phyloP scores from a whole-genome alignment of 2,113 vertebrate species.

The Felis chaus region DNA sequence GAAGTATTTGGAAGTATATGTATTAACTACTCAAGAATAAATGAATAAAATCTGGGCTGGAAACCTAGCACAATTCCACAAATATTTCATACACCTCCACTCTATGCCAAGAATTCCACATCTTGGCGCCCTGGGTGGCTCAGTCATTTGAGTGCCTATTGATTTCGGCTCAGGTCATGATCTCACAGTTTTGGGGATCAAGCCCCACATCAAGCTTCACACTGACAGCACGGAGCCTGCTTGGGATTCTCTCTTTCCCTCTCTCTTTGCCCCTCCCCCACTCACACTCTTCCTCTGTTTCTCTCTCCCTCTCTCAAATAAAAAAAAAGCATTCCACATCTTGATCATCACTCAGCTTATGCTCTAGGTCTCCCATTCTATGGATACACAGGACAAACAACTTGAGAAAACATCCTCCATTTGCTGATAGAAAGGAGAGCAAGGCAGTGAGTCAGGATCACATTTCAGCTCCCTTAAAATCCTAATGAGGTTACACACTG shows the following conservation, averaged over 20 bases:
- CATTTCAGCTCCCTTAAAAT: background rate
- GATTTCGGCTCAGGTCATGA: too few relatives aligned
- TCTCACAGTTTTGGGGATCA: too few relatives aligned
- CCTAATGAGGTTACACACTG: background rate
- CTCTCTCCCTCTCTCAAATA: too few relatives aligned
- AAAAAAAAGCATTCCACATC: background rate
- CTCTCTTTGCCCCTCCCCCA: too few relatives aligned
- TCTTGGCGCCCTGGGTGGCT: background rate
- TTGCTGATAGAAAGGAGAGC: background rate
- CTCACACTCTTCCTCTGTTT: too few relatives aligned
- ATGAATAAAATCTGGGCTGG: conserved; percentile 1
- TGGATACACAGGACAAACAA: background rate
- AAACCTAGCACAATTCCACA: background rate
- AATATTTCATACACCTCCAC: background rate
- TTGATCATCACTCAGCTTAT: background rate
- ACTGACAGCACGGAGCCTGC: too few relatives aligned
- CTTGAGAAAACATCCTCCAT: background rate
- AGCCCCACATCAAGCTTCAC: too few relatives aligned
- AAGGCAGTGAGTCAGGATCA: background rate
- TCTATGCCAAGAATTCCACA: background rate
- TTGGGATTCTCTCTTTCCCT: too few relatives aligned
- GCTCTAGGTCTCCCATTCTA: background rate
- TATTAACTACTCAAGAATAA: conserved; percentile 18
- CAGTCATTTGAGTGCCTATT: too few relatives aligned
- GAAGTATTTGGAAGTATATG: background rate